phyloP scores from a whole-genome alignment of 2,113 vertebrate species.

The Equus przewalskii region DNA sequence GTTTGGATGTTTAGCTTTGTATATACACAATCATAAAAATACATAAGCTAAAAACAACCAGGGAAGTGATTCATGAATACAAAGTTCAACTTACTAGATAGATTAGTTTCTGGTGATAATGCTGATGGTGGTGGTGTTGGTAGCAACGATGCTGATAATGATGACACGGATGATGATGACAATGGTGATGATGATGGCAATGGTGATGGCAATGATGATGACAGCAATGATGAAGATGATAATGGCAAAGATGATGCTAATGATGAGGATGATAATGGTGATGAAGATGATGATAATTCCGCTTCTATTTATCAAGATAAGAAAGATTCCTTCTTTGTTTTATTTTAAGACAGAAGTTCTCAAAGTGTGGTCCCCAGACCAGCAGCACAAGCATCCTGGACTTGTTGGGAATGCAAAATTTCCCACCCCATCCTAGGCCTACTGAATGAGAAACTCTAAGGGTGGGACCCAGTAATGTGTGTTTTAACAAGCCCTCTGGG shows the following conservation, averaged over 20 bases:
- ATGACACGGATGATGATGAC: no score
- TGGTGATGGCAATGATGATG: rapidly evolving
- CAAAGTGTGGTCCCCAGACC: neutral
- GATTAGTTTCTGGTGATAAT: neutral
- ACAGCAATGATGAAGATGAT: rapidly evolving
- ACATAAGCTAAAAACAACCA: neutral
- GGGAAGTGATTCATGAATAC: neutral
- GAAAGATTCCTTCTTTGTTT: neutral
- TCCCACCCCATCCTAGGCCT: neutral
- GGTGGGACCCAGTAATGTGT: neutral
- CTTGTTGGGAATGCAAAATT: neutral
- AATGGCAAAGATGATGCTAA: rapidly evolving
- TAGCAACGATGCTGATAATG: neutral
- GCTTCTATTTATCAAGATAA: conserved; percentile 32
- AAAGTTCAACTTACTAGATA: conserved; percentile 27
- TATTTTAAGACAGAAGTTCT: neutral
- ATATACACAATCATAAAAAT: neutral
- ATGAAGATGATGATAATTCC: neutral
- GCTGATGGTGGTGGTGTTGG: neutral
- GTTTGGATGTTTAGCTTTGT: neutral
- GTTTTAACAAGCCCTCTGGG: neutral
- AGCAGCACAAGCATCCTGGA: neutral
- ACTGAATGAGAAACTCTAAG: neutral
- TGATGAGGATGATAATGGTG: rapidly evolving
- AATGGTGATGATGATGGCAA: neutral